Evolutionary conservation across 1,140 invertebrate species (phyloP).

Genomic region (Acyrthosiphon pisum): DNA sequence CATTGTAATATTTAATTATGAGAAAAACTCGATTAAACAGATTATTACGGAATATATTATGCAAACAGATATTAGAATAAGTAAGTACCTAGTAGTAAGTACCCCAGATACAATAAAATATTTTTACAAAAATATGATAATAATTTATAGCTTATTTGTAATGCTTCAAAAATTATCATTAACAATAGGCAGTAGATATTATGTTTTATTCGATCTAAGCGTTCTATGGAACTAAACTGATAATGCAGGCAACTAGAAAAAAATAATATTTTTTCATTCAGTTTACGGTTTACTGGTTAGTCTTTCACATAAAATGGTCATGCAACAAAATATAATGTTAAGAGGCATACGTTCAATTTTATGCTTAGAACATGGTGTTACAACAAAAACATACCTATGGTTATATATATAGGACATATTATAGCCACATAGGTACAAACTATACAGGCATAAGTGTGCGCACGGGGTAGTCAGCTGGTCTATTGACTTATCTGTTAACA

Average conservation of each 20-base stretch:
- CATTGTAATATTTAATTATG: background rate
- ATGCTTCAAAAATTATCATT: slow-evolving; percentile 45
- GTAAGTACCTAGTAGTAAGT: background rate
- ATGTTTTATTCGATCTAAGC: slow-evolving; percentile 25
- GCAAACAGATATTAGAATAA: slow-evolving; percentile 14
- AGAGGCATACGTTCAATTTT: slow-evolving; percentile 27
- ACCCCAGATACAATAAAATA: background rate
- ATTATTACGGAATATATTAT: background rate
- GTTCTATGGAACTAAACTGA: slow-evolving; percentile 45
- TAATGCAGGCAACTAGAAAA: background rate
- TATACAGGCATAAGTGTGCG: background rate
- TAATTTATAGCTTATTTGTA: slow-evolving; percentile 46
- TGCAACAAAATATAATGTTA: slow-evolving; percentile 38
- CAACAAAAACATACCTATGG: slow-evolving; percentile 14
- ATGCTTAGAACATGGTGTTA: background rate
- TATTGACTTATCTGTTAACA: background rate
- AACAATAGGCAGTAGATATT: slow-evolving; percentile 31
- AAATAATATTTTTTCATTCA: background rate
- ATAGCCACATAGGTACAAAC: background rate
- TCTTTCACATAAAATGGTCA: slow-evolving; percentile 42
- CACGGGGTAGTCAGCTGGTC: background rate
- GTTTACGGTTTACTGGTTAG: slow-evolving; percentile 47
- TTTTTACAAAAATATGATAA: slow-evolving; percentile 37
- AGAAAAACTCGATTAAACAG: background rate
- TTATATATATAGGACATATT: background rate